Percentiles rank a stretch among this genome's conserved stretches.
phyloP scores from a whole-genome alignment of 1,140 invertebrate species.

The Papilio xuthus region DNA sequence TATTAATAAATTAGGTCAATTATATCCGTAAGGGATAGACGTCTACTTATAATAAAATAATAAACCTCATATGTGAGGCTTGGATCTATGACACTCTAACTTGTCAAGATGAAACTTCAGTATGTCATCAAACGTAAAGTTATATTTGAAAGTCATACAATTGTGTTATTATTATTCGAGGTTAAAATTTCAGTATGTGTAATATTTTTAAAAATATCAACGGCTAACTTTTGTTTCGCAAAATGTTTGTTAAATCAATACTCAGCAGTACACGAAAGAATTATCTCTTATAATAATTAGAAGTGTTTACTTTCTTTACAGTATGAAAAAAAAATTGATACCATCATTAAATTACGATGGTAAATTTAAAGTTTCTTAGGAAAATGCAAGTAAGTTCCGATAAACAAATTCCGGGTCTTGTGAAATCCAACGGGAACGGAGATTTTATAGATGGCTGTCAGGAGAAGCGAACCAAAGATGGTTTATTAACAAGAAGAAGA shows the following conservation, averaged over 20 bases:
- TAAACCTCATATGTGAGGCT: not conserved
- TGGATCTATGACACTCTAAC: not conserved
- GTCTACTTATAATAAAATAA: no score
- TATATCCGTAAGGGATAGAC: no score
- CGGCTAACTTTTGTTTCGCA: not conserved
- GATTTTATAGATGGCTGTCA: not conserved
- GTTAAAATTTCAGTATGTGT: slow-evolving; percentile 25
- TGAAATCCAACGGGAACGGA: not conserved
- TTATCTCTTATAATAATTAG: slow-evolving; percentile 9
- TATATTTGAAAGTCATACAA: slow-evolving; percentile 13
- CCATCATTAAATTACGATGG: slow-evolving; percentile 7
- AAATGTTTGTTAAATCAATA: slow-evolving; percentile 12
- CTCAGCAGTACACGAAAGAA: not conserved
- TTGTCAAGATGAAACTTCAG: not conserved
- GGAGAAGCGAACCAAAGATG: not conserved
- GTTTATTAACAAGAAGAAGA: not conserved
- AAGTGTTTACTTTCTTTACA: slow-evolving; percentile 12
- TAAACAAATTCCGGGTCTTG: not conserved
- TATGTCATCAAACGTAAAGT: slow-evolving; percentile 12
- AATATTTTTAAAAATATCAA: not conserved
- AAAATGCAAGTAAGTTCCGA: not conserved
- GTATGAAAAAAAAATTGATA: slow-evolving; percentile 13
- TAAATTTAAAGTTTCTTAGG: slow-evolving; percentile 18
- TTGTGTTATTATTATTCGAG: slow-evolving; percentile 17
- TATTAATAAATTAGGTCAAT: no score